Evolutionary conservation across 2,797 vertebrate species (phyloP).

Genomic region (Lagorchestes hirsutus): DNA sequence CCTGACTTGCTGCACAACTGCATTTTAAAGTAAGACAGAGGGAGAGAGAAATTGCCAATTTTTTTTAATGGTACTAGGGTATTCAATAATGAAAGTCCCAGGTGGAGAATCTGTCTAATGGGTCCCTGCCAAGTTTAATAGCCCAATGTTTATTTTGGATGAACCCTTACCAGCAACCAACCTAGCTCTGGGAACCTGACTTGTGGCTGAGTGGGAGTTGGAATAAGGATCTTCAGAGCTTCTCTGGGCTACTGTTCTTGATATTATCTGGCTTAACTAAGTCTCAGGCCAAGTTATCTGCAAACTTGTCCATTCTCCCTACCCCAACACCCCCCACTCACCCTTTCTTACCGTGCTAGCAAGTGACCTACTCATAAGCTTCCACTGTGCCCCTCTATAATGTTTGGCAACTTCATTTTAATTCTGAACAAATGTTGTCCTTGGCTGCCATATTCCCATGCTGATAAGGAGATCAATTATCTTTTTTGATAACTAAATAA

Average conservation of each 20-base stretch:
- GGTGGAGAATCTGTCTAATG: conserved; percentile 10
- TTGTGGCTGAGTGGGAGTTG: background rate
- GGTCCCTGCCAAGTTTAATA: background rate
- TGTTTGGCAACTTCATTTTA: background rate
- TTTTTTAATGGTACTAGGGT: background rate
- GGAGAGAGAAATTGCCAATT: background rate
- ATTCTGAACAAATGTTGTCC: background rate
- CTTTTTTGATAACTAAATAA: background rate
- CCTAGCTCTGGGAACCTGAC: background rate
- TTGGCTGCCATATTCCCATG: background rate
- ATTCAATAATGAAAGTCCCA: conserved; percentile 6
- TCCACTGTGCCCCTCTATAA: background rate
- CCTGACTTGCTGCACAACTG: background rate
- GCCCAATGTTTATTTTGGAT: background rate
- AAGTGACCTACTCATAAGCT: background rate
- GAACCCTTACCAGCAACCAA: background rate
- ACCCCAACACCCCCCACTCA: background rate
- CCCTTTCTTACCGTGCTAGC: background rate
- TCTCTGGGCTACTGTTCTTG: background rate
- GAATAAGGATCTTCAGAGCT: background rate
- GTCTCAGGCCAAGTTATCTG: background rate
- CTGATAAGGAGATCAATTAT: background rate
- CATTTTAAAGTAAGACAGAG: background rate
- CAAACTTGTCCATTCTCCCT: background rate
- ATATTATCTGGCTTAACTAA: background rate